These are phyloP conservation scores for Oncorhynchus gorbuscha DNA, from an alignment of 2,113 vertebrate genomes.

Conservation along the genomic window DNA sequence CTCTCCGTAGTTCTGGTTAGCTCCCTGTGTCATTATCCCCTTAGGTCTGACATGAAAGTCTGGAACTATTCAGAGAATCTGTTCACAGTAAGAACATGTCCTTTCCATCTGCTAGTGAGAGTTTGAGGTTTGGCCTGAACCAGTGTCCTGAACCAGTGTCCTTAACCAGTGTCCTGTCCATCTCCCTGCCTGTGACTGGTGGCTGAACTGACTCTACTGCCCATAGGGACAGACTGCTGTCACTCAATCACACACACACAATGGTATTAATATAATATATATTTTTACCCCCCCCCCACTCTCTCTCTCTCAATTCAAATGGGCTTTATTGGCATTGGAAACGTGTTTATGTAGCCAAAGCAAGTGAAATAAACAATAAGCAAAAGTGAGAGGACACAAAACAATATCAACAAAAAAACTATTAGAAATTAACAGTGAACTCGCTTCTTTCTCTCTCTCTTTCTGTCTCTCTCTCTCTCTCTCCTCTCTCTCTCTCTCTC, in stretches of 20 bases:
- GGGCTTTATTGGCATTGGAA: too few relatives aligned
- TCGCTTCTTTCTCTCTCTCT: not conserved
- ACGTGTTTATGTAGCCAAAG: too few relatives aligned
- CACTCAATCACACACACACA: too few relatives aligned
- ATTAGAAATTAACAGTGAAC: too few relatives aligned
- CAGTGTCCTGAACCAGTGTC: not conserved
- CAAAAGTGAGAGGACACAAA: too few relatives aligned
- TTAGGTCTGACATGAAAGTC: slow-evolving; percentile 52
- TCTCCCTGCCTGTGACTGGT: not conserved
- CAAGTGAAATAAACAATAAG: too few relatives aligned
- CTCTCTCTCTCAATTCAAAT: too few relatives aligned
- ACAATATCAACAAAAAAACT: too few relatives aligned
- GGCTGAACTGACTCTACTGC: too few relatives aligned
- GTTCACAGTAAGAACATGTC: slow-evolving; percentile 42
- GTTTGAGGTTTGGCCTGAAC: slow-evolving; percentile 37
- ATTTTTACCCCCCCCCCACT: not conserved
- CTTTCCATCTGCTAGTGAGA: slow-evolving; percentile 43
- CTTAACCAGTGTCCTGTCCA: slow-evolving; percentile 14
- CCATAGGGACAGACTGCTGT: too few relatives aligned
- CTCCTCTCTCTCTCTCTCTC: too few relatives aligned
- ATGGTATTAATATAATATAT: not conserved
- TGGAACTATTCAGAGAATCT: slow-evolving; percentile 40
- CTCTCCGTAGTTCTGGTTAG: slow-evolving; percentile 51
- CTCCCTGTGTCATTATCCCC: slow-evolving; percentile 50
- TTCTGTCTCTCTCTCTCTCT: too few relatives aligned